Percentiles rank a stretch among this genome's conserved stretches.
Conservation (phyloP, 2,797 vertebrate species). For the Philypnodon macrostomus region DNA sequence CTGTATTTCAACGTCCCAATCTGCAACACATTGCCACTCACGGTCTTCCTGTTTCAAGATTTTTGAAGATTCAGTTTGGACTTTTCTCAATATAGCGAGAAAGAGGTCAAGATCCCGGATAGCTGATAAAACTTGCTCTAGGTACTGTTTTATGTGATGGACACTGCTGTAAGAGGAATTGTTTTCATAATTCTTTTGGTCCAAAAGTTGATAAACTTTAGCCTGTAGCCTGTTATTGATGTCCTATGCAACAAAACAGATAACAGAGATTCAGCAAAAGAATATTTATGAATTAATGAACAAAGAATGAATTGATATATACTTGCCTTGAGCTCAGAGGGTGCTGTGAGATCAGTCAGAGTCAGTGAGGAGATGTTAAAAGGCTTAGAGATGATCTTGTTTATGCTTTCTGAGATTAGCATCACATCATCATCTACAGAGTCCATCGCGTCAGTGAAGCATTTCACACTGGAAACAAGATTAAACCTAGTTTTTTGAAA, state of each 20-base stretch:
- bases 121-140: slow-evolving; percentile 61
- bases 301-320: background rate
- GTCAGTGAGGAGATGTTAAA: slow-evolving; percentile 60
- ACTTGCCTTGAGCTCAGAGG: slow-evolving; percentile 62
- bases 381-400: slow-evolving; percentile 55
- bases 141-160: slow-evolving; percentile 64
- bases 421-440: slow-evolving; percentile 66
- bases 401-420: slow-evolving; percentile 65
- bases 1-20: slow-evolving; percentile 37
- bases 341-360: slow-evolving; percentile 41
- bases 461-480: slow-evolving; percentile 68
- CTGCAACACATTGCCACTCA: slow-evolving; percentile 22
- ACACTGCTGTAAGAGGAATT: slow-evolving; percentile 52
- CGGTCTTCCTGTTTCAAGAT: slow-evolving; percentile 15
- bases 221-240: slow-evolving; percentile 47
- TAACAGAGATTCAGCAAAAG: too few relatives aligned
- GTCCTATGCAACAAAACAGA: slow-evolving; percentile 40
- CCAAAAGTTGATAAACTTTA: slow-evolving; percentile 72
- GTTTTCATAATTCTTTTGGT: slow-evolving; percentile 54
- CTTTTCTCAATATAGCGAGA: slow-evolving; percentile 66
- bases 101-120: slow-evolving; percentile 75
- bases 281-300: background rate
- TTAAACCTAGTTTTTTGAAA: too few relatives aligned
- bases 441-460: slow-evolving; percentile 70
- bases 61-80: slow-evolving; percentile 44